Evolutionary conservation across 53 echinoderm and acorn worm genomes (phyloP).

Genomic region (Paracentrotus lividus): DNA sequence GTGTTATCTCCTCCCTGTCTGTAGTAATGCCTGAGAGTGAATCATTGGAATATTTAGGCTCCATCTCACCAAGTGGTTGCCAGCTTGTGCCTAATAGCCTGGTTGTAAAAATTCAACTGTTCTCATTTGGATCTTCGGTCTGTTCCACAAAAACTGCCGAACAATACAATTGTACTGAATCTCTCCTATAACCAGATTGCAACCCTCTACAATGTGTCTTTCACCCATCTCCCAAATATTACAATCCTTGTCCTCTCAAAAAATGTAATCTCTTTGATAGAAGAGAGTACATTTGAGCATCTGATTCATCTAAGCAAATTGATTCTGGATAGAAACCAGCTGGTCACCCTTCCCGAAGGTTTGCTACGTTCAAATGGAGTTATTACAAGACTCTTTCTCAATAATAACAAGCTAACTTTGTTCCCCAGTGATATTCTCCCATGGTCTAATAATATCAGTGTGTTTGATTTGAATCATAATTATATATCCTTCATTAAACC

Average conservation of each 20-base stretch:
- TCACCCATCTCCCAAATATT: neutral
- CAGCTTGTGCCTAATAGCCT: neutral
- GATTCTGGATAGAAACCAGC: neutral
- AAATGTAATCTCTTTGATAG: neutral
- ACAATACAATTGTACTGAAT: neutral
- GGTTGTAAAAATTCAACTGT: neutral
- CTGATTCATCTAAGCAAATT: neutral
- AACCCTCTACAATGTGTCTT: neutral
- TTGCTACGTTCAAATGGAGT: neutral
- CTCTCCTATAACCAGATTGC: neutral
- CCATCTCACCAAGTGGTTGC: neutral
- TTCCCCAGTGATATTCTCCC: neutral
- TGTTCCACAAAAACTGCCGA: slow-evolving; percentile 7
- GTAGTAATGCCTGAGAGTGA: neutral
- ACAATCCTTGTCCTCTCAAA: neutral
- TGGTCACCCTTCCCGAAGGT: neutral
- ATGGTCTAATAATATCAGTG: neutral
- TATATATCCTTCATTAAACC: slow-evolving; percentile 10
- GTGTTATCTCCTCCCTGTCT: neutral
- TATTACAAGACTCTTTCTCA: neutral
- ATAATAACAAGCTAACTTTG: neutral
- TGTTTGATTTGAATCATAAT: neutral
- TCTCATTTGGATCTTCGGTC: neutral
- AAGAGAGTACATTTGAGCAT: neutral
- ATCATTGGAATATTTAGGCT: neutral